Percentiles rank a stretch among this genome's conserved stretches.
Evolutionary conservation across 2,888 invertebrate species (phyloP).

Genomic region (Pseudococcus viburni): DNA sequence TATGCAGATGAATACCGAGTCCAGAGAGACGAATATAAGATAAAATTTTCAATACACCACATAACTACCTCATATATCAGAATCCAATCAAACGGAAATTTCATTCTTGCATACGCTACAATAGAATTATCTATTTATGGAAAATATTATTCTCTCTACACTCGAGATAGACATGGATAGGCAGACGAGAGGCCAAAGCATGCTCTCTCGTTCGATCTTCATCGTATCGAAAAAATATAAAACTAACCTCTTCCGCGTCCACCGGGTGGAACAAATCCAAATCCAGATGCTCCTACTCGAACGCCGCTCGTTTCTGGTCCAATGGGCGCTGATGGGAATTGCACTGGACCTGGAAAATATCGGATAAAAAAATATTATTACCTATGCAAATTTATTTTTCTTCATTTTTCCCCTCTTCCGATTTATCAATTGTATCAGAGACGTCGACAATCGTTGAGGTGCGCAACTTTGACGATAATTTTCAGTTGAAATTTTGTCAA

Average conservation of each 20-base stretch:
- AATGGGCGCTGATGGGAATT: slow-evolving; percentile 66
- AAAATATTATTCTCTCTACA: neutral
- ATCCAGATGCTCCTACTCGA: slow-evolving; percentile 68
- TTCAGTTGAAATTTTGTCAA: neutral
- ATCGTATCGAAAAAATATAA: neutral
- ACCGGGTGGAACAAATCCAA: slow-evolving; percentile 67
- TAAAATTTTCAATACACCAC: neutral
- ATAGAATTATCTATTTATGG: slow-evolving; percentile 14
- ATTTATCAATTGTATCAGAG: neutral
- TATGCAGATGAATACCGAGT: neutral
- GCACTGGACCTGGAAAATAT: slow-evolving; percentile 66
- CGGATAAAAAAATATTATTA: neutral
- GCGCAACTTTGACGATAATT: neutral
- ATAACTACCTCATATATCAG: neutral
- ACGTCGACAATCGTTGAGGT: neutral
- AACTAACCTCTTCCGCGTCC: slow-evolving; percentile 63
- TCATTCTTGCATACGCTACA: neutral
- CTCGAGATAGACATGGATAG: neutral
- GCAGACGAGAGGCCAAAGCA: neutral
- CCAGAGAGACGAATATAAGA: neutral
- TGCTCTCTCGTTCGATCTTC: neutral
- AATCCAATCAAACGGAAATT: neutral
- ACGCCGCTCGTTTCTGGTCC: slow-evolving; percentile 68
- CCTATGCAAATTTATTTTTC: neutral
- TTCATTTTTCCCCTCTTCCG: neutral